Evolutionary conservation across 1,140 invertebrate genomes (phyloP).

Genomic region (Diabrotica virgifera): DNA sequence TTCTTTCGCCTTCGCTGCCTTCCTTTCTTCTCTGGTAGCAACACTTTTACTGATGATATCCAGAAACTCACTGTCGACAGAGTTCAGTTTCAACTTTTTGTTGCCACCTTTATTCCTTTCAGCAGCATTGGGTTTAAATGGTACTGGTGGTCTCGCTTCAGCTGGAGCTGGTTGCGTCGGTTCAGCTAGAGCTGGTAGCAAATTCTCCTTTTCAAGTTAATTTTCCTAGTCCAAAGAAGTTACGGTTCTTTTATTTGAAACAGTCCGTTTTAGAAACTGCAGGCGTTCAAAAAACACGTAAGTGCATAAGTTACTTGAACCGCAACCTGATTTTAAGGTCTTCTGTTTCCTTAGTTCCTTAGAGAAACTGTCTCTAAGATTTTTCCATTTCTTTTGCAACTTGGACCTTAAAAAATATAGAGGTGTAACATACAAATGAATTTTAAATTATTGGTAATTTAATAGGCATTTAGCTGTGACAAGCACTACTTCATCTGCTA

Average conservation of each 20-base stretch:
- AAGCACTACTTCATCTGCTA: no score
- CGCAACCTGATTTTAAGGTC: no score
- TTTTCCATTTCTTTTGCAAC: no score
- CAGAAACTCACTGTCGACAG: not conserved
- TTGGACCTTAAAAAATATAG: no score
- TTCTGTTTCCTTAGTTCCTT: no score
- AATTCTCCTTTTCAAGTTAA: not conserved
- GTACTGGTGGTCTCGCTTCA: not conserved
- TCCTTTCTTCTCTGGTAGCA: not conserved
- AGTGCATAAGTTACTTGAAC: not conserved
- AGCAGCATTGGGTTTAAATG: not conserved
- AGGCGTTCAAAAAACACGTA: not conserved
- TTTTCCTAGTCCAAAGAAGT: not conserved
- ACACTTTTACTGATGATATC: not conserved
- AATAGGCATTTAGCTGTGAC: no score
- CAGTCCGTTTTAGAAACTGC: not conserved
- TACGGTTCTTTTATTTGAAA: not conserved
- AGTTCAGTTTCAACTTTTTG: not conserved
- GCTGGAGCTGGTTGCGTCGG: not conserved
- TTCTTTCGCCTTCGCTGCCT: not conserved
- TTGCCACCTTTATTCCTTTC: not conserved
- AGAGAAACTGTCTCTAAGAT: no score
- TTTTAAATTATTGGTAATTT: no score
- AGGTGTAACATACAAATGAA: no score
- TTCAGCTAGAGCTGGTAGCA: no score